Base-by-base conservation (phyloP, 2,797 vertebrate genomes). In the Pipistrellus kuhlii region DNA sequence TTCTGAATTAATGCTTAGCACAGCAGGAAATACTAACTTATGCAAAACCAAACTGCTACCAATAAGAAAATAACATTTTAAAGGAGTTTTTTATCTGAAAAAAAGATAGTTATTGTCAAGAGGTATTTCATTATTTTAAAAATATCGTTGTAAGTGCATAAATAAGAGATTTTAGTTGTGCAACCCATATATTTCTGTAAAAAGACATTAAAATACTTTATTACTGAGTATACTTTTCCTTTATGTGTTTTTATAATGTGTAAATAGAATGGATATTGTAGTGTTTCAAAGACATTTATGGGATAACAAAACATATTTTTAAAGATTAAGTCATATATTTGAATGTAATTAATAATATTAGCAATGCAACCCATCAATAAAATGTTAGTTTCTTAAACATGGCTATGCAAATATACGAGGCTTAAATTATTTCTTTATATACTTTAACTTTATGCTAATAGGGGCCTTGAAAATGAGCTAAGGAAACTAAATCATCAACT, bases 1-100 rank as follows among this genome's bases (percentile, higher is more conserved):
- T 73, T 93, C 83, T 88, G 90, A 96, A 97, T 78, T 92, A 96
- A 94, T 82, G 86, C 85, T 92, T 73, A 85, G 48, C 94, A 77
- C 94, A 84, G 88, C 91, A 30, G 55, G 41, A 95, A 97, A 35
- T 9, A 77, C 1, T 96, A 94, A 18, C 21, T 93, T 95, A 86
- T 95, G 85, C 89, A 77, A 96, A 35, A 38, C 57, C 23, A 84
- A 46, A n/a, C 59, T 95, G 44, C 30, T 95, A 66, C 66, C 85
- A 95, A 76, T 57, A 91, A 91, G 68, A 59, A 91, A 88, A 75
- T 71, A 93, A 88, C 38, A n/a, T 23, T 44, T 32, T 85, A 59
- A 90, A n/a, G 38, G 13, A 77, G 9, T 85, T 93, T 91, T 72
- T 46, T 93, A 59, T 38, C 72, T 95, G 53, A 21, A 85, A 88